Evolutionary conservation across 2,888 invertebrate species (phyloP).

Genomic region (Tipula confusa): DNA sequence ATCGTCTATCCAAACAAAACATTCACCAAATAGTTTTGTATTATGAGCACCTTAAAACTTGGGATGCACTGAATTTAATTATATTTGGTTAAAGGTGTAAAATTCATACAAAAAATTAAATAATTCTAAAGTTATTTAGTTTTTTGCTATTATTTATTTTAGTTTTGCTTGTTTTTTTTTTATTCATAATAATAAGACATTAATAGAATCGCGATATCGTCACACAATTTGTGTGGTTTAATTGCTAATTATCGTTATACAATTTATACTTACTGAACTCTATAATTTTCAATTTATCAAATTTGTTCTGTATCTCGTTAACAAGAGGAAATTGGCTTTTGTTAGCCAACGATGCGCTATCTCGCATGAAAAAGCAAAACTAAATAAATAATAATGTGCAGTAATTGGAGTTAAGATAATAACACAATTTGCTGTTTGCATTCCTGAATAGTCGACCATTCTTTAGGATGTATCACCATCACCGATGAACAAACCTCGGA

Average conservation of each 20-base stretch:
- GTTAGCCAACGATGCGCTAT: not conserved
- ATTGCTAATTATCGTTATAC: not conserved
- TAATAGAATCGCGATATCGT: not conserved
- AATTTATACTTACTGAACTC: not conserved
- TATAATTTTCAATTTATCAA: not conserved
- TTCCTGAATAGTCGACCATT: slow-evolving; percentile 50
- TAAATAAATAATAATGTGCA: slow-evolving; percentile 30
- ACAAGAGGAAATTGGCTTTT: not conserved
- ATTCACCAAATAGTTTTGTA: not conserved
- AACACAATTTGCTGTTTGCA: slow-evolving; percentile 55
- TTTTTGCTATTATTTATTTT: not conserved
- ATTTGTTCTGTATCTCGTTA: not conserved
- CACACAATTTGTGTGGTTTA: not conserved
- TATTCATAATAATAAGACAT: not conserved
- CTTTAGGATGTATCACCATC: slow-evolving; percentile 46
- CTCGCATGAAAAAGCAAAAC: slow-evolving; percentile 27
- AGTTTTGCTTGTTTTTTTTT: not conserved
- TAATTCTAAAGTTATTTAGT: not conserved
- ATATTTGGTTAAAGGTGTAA: not conserved
- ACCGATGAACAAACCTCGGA: slow-evolving; percentile 32
- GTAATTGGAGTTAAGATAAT: slow-evolving; percentile 40
- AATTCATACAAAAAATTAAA: not conserved
- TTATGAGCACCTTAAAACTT: not conserved
- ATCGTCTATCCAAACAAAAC: too few species aligned
- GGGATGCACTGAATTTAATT: not conserved